Evolutionary conservation across 2,797 vertebrate genomes (phyloP).

Genomic region (Ibycter americanus): DNA sequence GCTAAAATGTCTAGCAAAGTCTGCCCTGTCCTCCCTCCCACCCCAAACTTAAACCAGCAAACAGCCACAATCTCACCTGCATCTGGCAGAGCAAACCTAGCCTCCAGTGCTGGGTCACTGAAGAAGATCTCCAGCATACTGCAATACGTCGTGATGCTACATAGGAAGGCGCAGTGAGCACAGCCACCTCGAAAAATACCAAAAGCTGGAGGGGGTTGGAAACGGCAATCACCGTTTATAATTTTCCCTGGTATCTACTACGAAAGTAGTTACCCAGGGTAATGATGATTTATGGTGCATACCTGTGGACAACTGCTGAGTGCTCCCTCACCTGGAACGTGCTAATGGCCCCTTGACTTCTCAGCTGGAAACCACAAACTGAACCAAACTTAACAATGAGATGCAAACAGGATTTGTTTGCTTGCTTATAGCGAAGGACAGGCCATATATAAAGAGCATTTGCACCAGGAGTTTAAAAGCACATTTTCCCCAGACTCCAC

Average conservation of each 20-base stretch:
- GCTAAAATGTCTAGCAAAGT: not conserved
- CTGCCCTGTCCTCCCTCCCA: not conserved
- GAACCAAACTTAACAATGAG: fast-evolving
- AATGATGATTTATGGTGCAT: not conserved
- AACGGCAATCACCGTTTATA: not conserved
- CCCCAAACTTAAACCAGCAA: not conserved
- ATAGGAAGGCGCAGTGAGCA: not conserved
- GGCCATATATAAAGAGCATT: fast-evolving
- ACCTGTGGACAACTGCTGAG: not conserved
- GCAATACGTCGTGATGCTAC: fast-evolving
- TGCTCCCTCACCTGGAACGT: not conserved
- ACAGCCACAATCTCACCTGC: not conserved
- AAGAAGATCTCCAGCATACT: not conserved
- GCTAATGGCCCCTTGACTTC: not conserved
- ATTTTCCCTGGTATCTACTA: not conserved
- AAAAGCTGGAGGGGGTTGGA: not conserved
- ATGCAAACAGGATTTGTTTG: not conserved
- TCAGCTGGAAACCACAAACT: not conserved
- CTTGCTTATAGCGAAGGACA: too few species aligned
- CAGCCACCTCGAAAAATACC: too few species aligned
- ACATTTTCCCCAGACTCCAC: fast-evolving
- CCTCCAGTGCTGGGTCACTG: fast-evolving
- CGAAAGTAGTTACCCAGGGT: not conserved
- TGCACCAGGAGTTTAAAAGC: not conserved
- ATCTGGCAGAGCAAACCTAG: not conserved